These are phyloP conservation scores for Cryptus armator DNA, from an alignment of 2,888 invertebrate species.

Conservation along the genomic window DNA sequence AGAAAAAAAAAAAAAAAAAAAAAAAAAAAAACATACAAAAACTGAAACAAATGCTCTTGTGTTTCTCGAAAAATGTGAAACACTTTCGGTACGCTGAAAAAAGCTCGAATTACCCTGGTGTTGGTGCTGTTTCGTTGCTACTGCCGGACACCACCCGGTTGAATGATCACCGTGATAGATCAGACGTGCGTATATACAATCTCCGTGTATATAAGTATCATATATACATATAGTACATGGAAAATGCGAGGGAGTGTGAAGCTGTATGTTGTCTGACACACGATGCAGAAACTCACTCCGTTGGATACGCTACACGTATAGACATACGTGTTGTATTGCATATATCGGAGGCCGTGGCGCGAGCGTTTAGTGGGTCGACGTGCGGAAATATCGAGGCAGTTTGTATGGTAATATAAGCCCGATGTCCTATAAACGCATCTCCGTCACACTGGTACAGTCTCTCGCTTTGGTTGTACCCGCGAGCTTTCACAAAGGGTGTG, in stretches of 20 bases:
- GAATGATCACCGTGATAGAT: constrained; percentile 64
- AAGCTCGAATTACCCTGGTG: constrained; percentile 49
- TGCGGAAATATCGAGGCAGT: constrained; percentile 61
- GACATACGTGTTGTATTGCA: background rate
- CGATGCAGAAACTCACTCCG: constrained; percentile 13
- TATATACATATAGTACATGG: background rate
- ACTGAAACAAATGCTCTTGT: constrained; percentile 49
- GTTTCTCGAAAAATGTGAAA: constrained; percentile 50
- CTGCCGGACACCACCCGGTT: constrained; percentile 40
- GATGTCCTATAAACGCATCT: constrained; percentile 61
- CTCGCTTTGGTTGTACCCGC: constrained; percentile 12
- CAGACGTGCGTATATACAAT: constrained; percentile 35
- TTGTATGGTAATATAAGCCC: constrained; percentile 61
- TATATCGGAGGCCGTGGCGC: constrained; percentile 35
- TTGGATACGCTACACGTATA: background rate
- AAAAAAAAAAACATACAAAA: background rate
- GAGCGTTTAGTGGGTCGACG: constrained; percentile 61
- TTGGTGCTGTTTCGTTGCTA: background rate
- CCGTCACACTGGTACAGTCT: constrained; percentile 45
- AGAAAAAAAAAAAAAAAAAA: background rate
- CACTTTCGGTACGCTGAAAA: constrained; percentile 51
- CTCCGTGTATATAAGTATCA: constrained; percentile 27
- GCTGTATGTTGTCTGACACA: constrained; percentile 31
- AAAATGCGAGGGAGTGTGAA: constrained; percentile 36
- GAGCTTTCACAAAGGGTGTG: constrained; percentile 35